phyloP scores from a whole-genome alignment of 2,797 vertebrate genomes.

The Phoebastria nigripes region DNA sequence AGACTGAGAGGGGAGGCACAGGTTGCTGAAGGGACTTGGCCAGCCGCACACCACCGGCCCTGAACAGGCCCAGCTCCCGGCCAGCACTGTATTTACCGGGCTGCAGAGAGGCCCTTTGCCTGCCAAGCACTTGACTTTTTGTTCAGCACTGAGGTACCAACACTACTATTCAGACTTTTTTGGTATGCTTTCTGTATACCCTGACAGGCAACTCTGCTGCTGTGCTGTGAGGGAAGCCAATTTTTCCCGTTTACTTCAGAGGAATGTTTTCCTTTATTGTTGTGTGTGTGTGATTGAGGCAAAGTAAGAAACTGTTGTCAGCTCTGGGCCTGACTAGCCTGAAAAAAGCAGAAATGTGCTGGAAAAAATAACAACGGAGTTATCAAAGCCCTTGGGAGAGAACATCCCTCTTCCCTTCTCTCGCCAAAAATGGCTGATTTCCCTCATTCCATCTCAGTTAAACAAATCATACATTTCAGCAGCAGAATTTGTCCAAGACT shows the following conservation, averaged over 20 bases:
- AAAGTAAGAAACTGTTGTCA: slow-evolving; percentile 1
- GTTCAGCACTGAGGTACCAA: neutral
- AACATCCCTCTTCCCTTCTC: neutral
- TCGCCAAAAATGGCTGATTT: neutral
- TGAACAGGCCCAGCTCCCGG: neutral
- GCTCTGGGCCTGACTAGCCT: neutral
- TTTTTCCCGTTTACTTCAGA: neutral
- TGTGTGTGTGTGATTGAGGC: neutral
- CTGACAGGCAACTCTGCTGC: neutral
- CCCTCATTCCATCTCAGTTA: neutral
- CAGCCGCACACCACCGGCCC: neutral
- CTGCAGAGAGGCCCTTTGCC: neutral
- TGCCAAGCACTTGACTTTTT: neutral
- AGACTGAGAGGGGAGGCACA: neutral
- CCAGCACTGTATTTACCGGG: neutral
- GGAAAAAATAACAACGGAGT: neutral
- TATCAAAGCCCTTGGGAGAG: neutral
- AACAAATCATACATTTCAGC: neutral
- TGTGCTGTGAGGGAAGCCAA: neutral
- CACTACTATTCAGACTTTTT: neutral
- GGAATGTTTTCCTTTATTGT: neutral
- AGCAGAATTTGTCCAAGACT: neutral
- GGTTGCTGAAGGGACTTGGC: neutral
- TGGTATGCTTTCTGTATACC: neutral
- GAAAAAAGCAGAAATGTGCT: slow-evolving; percentile 1